Evolutionary conservation across 1,140 invertebrate species (phyloP), one percentile per base, ranked within the genome.

Genomic region (Trypoxylus dichotomus): DNA sequence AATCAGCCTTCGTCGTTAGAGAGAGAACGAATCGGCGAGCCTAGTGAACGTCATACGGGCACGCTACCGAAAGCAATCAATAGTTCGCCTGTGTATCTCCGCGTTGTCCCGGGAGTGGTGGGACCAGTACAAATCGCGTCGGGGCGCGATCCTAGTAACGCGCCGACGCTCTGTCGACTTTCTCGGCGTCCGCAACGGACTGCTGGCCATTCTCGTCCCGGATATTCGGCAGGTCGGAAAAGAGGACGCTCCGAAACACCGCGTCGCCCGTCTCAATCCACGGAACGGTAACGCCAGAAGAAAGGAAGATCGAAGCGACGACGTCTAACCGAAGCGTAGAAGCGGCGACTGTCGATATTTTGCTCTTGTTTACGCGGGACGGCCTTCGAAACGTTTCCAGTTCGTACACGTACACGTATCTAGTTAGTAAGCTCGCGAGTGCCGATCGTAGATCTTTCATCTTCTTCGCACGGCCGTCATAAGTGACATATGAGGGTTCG

Each of bases 131-230:
- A 24, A 27, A 68, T 54, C 72, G 25, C 60, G 60, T 29, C 60
- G 60, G 68, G 72, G 77, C 77, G 63, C 77, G 73, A 42, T 68
- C 77, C 27, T 68, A 58, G 72, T 32, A 42, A 43, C 73, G 77
- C 77, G 42, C 60, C 24, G 11, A 24, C 60, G 60, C 60, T 29
- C 5, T 68, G 27, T 3, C 19, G 3, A 2, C 60, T 5, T 27
- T 68, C 15, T 42, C 54, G n/a, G 71, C 77, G 72, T 47, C 68
- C 54, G 43, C 37, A 42, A 41, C 72, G 19, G 24, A 27, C 60
- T 29, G 54, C 77, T 42, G 72, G 24, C 73, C 73, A 78, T 78
- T 78, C 77, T 42, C 72, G 77, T 75, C 77, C 77, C 77, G 54
- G 77, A 78, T 78, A 43, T 68, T 32, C 41, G 43, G 58, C 73